Conservation (phyloP, 2,113 vertebrate genomes). For the Tympanuchus pallidicinctus region DNA sequence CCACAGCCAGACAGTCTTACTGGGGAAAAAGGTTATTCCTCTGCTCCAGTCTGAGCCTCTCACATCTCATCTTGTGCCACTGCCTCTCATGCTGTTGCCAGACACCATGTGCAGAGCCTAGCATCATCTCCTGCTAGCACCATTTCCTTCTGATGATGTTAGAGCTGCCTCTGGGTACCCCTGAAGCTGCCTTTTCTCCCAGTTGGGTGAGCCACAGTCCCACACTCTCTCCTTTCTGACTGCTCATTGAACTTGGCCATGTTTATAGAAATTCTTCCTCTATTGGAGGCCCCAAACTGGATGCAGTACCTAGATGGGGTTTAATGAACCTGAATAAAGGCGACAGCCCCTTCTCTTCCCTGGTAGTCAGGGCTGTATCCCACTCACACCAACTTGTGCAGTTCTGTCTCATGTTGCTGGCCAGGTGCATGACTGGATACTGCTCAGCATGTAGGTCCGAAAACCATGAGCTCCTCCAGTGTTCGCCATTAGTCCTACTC, state of each 20-base stretch:
- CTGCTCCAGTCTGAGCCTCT: background rate
- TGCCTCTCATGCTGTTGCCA: background rate
- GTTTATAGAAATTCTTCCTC: background rate
- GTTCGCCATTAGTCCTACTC: background rate
- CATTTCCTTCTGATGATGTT: background rate
- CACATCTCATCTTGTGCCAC: background rate
- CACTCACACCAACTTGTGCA: background rate
- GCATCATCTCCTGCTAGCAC: background rate
- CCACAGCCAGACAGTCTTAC: fast-evolving
- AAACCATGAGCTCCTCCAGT: fast-evolving
- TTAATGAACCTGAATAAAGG: background rate
- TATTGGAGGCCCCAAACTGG: background rate
- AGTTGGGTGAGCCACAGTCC: fast-evolving
- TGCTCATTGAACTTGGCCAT: background rate
- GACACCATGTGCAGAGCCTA: fast-evolving
- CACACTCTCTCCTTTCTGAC: background rate
- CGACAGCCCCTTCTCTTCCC: background rate
- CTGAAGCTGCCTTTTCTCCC: background rate
- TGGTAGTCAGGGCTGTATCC: fast-evolving
- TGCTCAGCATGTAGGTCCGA: fast-evolving
- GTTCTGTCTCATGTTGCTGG: background rate
- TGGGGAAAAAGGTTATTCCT: background rate
- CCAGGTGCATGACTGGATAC: fast-evolving
- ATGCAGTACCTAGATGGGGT: background rate
- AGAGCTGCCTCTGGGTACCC: too few relatives aligned